phyloP scores from a whole-genome alignment of 1,140 invertebrate genomes.

The Philopotamus ludificatus region DNA sequence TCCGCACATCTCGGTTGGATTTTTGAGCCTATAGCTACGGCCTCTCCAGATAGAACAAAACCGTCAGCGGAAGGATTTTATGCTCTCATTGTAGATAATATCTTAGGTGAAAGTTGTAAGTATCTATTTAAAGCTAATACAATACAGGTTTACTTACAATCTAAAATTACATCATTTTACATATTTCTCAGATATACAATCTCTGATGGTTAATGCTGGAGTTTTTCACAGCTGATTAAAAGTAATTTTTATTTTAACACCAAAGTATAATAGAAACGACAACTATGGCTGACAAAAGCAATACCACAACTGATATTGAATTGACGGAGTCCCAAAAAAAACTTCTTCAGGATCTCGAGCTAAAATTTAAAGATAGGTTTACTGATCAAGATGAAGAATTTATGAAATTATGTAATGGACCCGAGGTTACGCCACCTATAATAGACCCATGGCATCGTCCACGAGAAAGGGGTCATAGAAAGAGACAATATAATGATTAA shows the following conservation, averaged over 20 bases:
- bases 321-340: conserved; percentile 48
- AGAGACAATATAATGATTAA: background rate
- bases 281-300: conserved; percentile 43
- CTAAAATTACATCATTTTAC: background rate
- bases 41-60: conserved; percentile 31
- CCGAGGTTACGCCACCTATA: conserved; percentile 48
- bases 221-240: conserved; percentile 28
- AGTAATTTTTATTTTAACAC: conserved; percentile 1
- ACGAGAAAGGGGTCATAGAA: too few species aligned
- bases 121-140: too few species aligned
- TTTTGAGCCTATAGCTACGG: conserved; percentile 46
- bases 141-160: too few species aligned
- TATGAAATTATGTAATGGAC: conserved; percentile 50
- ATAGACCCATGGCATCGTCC: conserved; percentile 39
- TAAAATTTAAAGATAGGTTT: conserved; percentile 50
- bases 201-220: conserved; percentile 42
- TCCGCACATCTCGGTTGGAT: conserved; percentile 54
- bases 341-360: conserved; percentile 50
- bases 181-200: conserved; percentile 46
- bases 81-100: conserved; percentile 51
- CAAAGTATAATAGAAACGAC: conserved; percentile 16
- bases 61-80: conserved; percentile 47
- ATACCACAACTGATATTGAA: conserved; percentile 11
- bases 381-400: conserved; percentile 53
- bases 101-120: conserved; percentile 55